Base-by-base conservation (phyloP, 2,888 invertebrate genomes). In the Aspidiotus rigidus region DNA sequence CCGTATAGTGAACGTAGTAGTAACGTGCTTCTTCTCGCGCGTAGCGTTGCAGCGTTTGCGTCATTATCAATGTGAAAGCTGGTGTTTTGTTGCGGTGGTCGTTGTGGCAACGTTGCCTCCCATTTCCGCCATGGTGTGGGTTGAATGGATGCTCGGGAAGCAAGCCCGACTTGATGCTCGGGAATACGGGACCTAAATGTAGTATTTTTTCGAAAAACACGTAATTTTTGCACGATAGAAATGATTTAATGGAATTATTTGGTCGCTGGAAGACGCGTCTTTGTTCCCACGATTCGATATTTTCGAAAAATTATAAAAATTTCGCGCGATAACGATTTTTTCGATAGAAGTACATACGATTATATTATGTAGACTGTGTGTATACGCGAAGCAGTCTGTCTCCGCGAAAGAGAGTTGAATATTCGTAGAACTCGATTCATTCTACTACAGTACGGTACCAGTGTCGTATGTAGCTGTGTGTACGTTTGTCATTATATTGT, bases 101-200 rank as follows among this genome's bases (percentile, higher is more conserved):
- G 62, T 71, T 69, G 59, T 67, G 72, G 72, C 72, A 72, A 72
- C 72, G 70, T 69, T 60, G 72, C 72, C 75, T 74, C 74, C 75
- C 74, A 73, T 69, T 69, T 69, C 69, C 69, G 69, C 62, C 62
- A 62, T 62, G 55, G 72, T 71, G 72, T 73, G 72, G 72, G 72
- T 71, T 71, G 69, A 53, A 28, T 56, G 72, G 72, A 72, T 71
- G 71, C 72, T 71, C 72, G 72, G 70, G 72, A 72, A 66, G 63
- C 71, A 69, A 70, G 69, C 57, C 69, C 70, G 70, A 66, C 70
- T 64, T 60, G 69, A 69, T 71, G 72, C 71, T 72, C 72, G 69
- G 71, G 71, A 66, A 59, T 49, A 59, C 11, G 28, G 60, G 16
- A 49, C 59, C 17, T 13, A 10, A 17, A 42, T 15, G 7, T 42